phyloP scores from a whole-genome alignment of 1,140 invertebrate species.

The Doryteuthis pealeii region DNA sequence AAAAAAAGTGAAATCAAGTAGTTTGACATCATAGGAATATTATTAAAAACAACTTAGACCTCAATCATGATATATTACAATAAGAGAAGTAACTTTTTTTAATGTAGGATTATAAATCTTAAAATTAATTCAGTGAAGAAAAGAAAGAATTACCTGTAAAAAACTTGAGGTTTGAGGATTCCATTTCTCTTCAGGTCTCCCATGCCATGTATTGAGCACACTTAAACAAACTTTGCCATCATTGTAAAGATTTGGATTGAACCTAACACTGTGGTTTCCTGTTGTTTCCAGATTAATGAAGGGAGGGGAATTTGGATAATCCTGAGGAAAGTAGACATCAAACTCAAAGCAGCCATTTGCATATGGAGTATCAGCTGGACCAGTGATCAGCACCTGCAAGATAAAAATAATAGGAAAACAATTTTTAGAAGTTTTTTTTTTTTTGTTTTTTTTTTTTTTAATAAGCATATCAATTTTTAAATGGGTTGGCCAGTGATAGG shows the following conservation, averaged over 20 bases:
- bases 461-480: too few relatives aligned
- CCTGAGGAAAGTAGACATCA: constrained; percentile 63
- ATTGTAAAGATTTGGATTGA: constrained; percentile 97
- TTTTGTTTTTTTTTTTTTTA: too few relatives aligned
- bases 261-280: constrained; percentile 87
- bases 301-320: constrained; percentile 63
- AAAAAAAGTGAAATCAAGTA: too few relatives aligned
- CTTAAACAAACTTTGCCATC: constrained; percentile 95
- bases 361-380: constrained; percentile 63
- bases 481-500: not conserved
- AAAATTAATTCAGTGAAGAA: too few relatives aligned
- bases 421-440: too few relatives aligned
- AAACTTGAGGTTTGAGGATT: constrained; percentile 96
- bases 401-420: constrained; percentile 17
- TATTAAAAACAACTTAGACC: too few relatives aligned
- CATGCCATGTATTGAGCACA: constrained; percentile 96
- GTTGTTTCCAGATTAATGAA: constrained; percentile 92
- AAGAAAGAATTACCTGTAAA: constrained; percentile 77
- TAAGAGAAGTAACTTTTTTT: too few relatives aligned
- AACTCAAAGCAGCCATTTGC: constrained; percentile 64
- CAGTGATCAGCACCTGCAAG: constrained; percentile 83
- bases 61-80: too few relatives aligned
- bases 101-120: too few relatives aligned
- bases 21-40: too few relatives aligned
- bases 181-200: constrained; percentile 97